These are phyloP conservation scores for Ophioderma brevispina DNA, from an alignment of 35 echinoderm and acorn worm genomes.

Conservation along the genomic window DNA sequence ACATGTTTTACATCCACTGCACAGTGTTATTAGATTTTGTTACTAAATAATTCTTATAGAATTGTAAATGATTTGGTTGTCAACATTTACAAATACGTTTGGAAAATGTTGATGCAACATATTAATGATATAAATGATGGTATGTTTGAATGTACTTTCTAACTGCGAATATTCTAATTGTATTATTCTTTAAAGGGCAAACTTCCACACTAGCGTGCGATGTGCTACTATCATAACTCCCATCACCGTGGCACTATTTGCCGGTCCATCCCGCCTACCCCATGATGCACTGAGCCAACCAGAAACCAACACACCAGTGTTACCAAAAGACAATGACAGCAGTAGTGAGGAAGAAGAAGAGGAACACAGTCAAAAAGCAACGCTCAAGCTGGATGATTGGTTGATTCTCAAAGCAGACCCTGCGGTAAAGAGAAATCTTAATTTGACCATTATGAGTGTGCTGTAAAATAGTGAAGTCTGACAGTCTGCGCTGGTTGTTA, in stretches of 20 bases:
- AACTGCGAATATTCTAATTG: no score
- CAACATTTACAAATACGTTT: no score
- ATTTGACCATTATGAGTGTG: no score
- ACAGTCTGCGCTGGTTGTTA: neutral
- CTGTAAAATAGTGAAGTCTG: no score
- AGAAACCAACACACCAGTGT: slow-evolving; percentile 17
- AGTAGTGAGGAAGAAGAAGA: slow-evolving; percentile 53
- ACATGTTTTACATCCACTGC: no score
- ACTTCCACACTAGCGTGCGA: slow-evolving; percentile 69
- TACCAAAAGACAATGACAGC: slow-evolving; percentile 30
- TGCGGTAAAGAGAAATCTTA: no score
- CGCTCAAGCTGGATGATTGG: slow-evolving; percentile 88
- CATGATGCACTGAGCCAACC: slow-evolving; percentile 78
- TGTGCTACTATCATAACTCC: slow-evolving; percentile 85
- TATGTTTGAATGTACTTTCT: neutral
- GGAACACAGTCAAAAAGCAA: slow-evolving; percentile 36
- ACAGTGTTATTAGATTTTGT: no score
- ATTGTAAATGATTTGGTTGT: no score
- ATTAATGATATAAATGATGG: neutral
- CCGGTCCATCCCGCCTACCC: slow-evolving; percentile 85
- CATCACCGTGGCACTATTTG: slow-evolving; percentile 81
- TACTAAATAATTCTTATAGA: no score
- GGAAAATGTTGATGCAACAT: neutral
- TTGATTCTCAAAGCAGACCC: slow-evolving; percentile 60
- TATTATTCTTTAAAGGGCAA: slow-evolving; percentile 47